Percentiles rank a stretch among this genome's conserved stretches.
phyloP scores from a whole-genome alignment of 2,888 invertebrate genomes.

The Drosophila anceps region DNA sequence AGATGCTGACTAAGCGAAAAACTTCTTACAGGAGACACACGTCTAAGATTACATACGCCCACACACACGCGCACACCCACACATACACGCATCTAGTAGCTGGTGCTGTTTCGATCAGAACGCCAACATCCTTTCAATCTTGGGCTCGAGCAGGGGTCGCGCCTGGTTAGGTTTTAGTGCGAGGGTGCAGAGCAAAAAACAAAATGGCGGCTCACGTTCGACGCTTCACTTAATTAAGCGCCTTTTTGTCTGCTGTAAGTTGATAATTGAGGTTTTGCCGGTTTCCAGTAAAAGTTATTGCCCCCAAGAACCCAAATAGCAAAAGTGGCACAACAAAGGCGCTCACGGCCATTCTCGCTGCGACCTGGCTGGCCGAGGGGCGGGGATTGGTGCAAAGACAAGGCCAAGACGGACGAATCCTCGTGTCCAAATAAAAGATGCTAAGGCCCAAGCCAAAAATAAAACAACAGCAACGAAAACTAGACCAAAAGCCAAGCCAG shows the following conservation, averaged over 20 bases:
- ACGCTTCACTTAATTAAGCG: constrained; percentile 77
- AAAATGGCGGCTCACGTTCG: constrained; percentile 71
- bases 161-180: not conserved
- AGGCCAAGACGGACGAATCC: constrained; percentile 1
- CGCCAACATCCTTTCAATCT: constrained; percentile 22
- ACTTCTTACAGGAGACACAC: constrained; percentile 51
- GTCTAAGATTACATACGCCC: constrained; percentile 46
- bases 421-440: constrained; percentile 2
- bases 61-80: constrained; percentile 7
- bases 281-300: constrained; percentile 71
- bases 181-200: constrained; percentile 14
- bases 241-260: constrained; percentile 77
- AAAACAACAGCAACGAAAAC: constrained; percentile 8
- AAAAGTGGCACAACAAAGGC: constrained; percentile 62
- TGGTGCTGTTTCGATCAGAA: constrained; percentile 19
- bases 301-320: constrained; percentile 59
- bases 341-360: constrained; percentile 32
- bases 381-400: too few species aligned
- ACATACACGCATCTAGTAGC: not conserved
- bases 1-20: constrained; percentile 54
- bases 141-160: not conserved
- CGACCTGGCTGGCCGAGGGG: not conserved
- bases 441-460: constrained; percentile 15
- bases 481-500: not conserved
- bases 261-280: constrained; percentile 78